Evolutionary conservation across 2,888 invertebrate genomes (phyloP), one percentile per base, ranked within the genome.

Genomic region (Cataglyphis albicans): DNA sequence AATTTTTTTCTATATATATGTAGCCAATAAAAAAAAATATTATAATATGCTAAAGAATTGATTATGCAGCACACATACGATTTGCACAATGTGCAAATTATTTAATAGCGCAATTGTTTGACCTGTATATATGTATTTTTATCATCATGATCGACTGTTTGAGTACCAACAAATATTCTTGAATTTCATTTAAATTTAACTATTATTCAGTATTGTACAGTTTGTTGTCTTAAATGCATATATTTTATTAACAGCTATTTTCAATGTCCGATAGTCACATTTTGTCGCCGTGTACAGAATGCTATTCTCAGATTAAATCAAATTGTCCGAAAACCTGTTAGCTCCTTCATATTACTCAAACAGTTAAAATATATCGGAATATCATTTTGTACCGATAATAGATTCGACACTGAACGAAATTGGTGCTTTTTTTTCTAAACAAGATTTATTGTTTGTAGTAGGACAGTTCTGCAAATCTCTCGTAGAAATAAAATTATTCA

Each of bases 351-450:
- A 7, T 2, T 68, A 52, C 21, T 72, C 38, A 57, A 57, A 74
- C 21, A 15, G 32, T 52, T 81, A 78, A 86, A 68, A 81, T 65
- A 84, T 61, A 57, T 64, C 68, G 18, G 41, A 35, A 84, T 29
- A 91, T 93, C 57, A 92, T 63, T 93, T 93, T n/a, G 86, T 92
- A 32, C 94, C 94, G 21, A 94, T 94, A 44, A 94, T 94, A 21
- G 94, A 94, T 84, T 94, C 94, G 4, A 94, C 94, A 83, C 94
- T 94, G 82, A 94, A 94, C 1, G 94, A 93, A 63, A 94, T 93
- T 4, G 90, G 91, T 1, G 93, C 88, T 81, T 94, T 93, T 63
- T 93, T 93, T n/a, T 92, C 90, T 41, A 90, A 75, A 35, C 85
- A 87, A 12, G 89, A 55, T 52, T 68, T 81, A 55, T 55, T 84